These are phyloP conservation scores for Chiridota heheva DNA, from an alignment of 35 echinoderm and acorn worm species.

Conservation along the genomic window DNA sequence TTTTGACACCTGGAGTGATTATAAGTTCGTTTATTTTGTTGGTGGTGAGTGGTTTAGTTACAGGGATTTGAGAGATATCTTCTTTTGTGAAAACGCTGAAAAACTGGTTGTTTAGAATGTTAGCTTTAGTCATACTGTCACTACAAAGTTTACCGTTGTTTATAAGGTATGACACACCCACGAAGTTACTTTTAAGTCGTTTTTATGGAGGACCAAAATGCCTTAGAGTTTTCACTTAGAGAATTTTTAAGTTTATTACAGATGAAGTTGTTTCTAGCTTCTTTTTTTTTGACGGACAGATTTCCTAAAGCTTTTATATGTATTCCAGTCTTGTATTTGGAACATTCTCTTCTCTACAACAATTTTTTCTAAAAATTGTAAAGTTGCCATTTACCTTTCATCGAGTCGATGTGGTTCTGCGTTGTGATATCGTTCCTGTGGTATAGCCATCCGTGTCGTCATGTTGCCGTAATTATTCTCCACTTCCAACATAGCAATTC, in stretches of 20 bases:
- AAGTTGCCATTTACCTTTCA: slow-evolving; percentile 37
- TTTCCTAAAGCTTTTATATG: not conserved
- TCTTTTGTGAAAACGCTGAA: no score
- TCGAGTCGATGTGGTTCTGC: slow-evolving; percentile 50
- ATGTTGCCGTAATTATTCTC: not conserved
- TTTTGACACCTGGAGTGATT: no score
- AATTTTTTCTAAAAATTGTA: not conserved
- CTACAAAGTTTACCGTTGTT: no score
- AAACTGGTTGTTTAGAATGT: no score
- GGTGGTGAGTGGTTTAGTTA: no score
- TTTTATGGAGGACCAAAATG: not conserved
- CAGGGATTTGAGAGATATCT: no score
- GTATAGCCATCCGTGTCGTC: slow-evolving; percentile 75
- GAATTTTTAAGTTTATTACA: not conserved
- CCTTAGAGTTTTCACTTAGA: not conserved
- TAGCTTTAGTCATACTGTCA: no score
- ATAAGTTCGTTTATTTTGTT: no score
- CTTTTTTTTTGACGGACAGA: not conserved
- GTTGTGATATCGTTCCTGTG: slow-evolving; percentile 31
- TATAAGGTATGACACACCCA: no score
- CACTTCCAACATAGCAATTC: slow-evolving; percentile 32
- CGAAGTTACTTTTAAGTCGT: no score
- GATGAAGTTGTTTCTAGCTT: not conserved
- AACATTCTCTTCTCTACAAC: not conserved
- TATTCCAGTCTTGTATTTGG: slow-evolving; percentile 2